These are phyloP conservation scores for Apeira syringaria DNA, from an alignment of 2,888 invertebrate genomes.

Conservation along the genomic window DNA sequence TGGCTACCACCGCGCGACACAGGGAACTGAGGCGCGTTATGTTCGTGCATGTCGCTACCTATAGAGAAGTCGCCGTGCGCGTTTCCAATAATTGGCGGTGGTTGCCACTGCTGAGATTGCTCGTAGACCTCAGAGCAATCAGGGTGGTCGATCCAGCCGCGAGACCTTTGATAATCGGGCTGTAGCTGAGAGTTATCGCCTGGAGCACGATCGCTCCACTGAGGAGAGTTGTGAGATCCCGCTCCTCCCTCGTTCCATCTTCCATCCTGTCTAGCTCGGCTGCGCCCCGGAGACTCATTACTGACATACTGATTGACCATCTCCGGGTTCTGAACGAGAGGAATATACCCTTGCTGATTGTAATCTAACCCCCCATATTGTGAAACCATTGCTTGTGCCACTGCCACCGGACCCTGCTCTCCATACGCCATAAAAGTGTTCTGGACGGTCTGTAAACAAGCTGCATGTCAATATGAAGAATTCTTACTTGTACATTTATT, in stretches of 20 bases:
- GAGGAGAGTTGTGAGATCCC: too few species aligned
- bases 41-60: too few species aligned
- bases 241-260: too few species aligned
- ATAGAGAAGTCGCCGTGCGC: too few species aligned
- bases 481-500: too few species aligned
- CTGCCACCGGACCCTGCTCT: slow-evolving; percentile 8
- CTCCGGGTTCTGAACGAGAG: background rate
- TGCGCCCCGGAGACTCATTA: too few species aligned
- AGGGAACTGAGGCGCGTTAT: background rate
- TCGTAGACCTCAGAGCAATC: background rate
- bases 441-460: slow-evolving; percentile 27
- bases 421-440: slow-evolving; percentile 18
- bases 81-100: too few species aligned
- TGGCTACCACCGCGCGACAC: background rate
- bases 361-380: slow-evolving; percentile 5
- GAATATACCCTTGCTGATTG: background rate
- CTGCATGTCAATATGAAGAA: slow-evolving; percentile 6
- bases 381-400: background rate
- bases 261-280: too few species aligned
- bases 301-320: too few species aligned
- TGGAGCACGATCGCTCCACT: too few species aligned
- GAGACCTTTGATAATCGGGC: background rate
- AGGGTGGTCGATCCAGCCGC: background rate
- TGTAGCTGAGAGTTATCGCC: too few species aligned
- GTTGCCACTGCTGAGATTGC: background rate